These are phyloP conservation scores for Mormyrus proboscirostris DNA, from an alignment of 2,797 vertebrate genomes.

Conservation along the genomic window DNA sequence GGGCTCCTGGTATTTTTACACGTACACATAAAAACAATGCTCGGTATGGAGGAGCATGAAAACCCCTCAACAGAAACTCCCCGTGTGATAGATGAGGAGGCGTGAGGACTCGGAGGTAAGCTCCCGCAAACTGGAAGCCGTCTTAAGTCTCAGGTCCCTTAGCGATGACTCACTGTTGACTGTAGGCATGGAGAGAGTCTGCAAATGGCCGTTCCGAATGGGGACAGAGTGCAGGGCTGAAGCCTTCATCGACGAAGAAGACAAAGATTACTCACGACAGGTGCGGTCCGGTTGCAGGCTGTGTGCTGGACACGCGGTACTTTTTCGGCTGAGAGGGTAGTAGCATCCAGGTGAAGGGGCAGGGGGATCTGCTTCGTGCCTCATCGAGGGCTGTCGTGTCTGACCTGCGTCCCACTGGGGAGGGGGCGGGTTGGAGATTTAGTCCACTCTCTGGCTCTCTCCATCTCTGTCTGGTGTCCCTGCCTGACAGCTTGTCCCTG, in stretches of 20 bases:
- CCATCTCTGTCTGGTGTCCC: neutral
- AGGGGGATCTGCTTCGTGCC: neutral
- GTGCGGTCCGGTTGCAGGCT: neutral
- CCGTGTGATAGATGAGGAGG: neutral
- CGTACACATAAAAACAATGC: neutral
- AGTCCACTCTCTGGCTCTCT: neutral
- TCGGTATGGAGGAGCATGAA: neutral
- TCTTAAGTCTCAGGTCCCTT: neutral
- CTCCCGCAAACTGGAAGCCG: neutral
- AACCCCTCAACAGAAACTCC: neutral
- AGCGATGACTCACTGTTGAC: neutral
- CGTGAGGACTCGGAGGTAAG: neutral
- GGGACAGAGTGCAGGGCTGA: neutral
- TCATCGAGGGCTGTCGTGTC: neutral
- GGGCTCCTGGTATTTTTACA: neutral
- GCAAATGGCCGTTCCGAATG: neutral
- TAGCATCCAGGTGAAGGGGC: neutral
- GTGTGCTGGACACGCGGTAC: neutral
- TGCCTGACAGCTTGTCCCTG: slow-evolving; percentile 13
- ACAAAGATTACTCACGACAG: neutral
- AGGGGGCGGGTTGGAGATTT: neutral
- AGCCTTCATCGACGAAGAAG: neutral
- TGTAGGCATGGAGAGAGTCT: neutral
- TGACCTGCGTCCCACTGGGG: neutral
- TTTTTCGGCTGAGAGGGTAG: neutral